Conservation (phyloP, 2,113 vertebrate species). For the Hemibagrus wyckioides region DNA sequence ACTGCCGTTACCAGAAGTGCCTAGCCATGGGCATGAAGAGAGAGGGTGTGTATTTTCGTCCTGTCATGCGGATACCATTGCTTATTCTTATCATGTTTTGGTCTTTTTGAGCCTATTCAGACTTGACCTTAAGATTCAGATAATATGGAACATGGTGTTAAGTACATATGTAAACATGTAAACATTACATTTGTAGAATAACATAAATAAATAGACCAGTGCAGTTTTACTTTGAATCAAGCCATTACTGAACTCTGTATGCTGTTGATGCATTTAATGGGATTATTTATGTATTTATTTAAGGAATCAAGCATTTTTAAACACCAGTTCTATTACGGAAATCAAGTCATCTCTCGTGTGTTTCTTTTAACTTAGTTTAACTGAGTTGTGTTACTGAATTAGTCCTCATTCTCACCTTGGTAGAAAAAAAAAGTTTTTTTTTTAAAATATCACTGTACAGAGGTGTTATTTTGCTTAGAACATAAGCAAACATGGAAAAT, state of each 20-base stretch:
- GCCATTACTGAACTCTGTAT: not conserved
- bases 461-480: not conserved
- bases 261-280: not conserved
- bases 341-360: not conserved
- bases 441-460: not conserved
- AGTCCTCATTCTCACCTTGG: not conserved
- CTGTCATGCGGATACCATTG: not conserved
- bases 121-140: not conserved
- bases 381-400: not conserved
- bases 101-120: not conserved
- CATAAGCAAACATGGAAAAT: not conserved
- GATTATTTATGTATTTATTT: not conserved
- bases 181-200: too few relatives aligned
- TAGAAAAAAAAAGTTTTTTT: too few relatives aligned
- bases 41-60: slow-evolving; percentile 79
- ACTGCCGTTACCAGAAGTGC: slow-evolving; percentile 99
- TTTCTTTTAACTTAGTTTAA: not conserved
- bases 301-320: not conserved
- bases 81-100: not conserved
- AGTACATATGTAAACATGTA: not conserved
- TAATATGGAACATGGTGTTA: not conserved
- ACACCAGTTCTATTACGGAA: not conserved
- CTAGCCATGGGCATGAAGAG: slow-evolving; percentile 96
- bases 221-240: not conserved
- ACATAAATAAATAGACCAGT: not conserved